Base-by-base conservation (phyloP, 2,113 vertebrate genomes). In the Scophthalmus maximus region DNA sequence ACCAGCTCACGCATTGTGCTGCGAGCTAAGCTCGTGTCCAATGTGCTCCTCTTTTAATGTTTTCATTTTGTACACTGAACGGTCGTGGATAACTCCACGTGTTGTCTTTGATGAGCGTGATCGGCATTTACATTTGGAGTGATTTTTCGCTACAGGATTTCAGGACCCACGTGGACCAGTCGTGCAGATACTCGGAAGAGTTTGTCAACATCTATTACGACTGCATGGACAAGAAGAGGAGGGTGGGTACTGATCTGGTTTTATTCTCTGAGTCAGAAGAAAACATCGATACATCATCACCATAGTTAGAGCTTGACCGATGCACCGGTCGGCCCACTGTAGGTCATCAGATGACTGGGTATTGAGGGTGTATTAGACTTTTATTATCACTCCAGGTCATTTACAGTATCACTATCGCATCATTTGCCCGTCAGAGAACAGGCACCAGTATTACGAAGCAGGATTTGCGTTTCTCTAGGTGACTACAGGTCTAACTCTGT, bases 121-220 rank as follows among this genome's bases (percentile, higher is more conserved):
- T 49, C 3, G 22, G 0, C 11, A 5, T 62, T 44, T 32, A 47
- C 10, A 23, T 26, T 47, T 34, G 4, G 2, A 4, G 22, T 8
- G 0, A 40, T n/a, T 40, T 72, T 1, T 82, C 25, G 6, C 61
- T 8, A 2, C 12, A 96, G 95, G 96, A 99, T 86, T 99, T 98
- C 89, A 94, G 96, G 92, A 96, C 94, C 8, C 94, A 95, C 0
- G 97, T 94, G 23, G 97, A 99, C 83, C 96, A 98, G 91, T 97
- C 96, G 15, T 98, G 96, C 82, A 94, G 95, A 89, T 97, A 98
- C 38, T 96, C 98, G 0, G 98, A 99, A 82, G 97, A 98, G 68
- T 99, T 99, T 79, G 94, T 97, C 79, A 98, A 95, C 8, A 96
- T 99, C 89, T 99, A 98, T 86, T 99, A 99, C 56, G 96, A 97